A percentile compares a stretch with the other conserved stretches of the same genome.
phyloP scores from a whole-genome alignment of 2,113 vertebrate genomes.

The Petrocephalus zakoni region DNA sequence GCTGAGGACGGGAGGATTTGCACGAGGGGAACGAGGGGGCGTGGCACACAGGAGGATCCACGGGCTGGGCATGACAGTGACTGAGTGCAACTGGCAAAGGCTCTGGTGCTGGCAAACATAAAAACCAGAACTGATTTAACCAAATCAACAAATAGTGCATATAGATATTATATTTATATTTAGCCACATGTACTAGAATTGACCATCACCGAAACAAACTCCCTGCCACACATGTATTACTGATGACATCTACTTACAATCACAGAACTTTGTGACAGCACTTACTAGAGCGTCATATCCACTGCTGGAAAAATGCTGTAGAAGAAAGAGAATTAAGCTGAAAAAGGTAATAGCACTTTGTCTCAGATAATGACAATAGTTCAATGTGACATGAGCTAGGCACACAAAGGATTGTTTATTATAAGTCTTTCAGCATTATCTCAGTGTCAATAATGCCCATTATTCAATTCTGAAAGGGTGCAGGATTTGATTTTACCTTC shows the following conservation, averaged over 20 bases:
- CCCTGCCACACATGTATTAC: background rate
- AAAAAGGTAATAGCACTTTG: background rate
- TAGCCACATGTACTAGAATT: background rate
- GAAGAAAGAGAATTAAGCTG: no score
- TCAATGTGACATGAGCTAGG: background rate
- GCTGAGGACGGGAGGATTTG: no score
- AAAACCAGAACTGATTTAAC: background rate
- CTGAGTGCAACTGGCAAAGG: background rate
- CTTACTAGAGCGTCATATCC: background rate
- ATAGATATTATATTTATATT: background rate
- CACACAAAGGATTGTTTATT: background rate
- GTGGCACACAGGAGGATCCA: no score
- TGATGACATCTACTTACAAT: background rate
- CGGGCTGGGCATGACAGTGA: no score
- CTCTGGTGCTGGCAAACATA: background rate
- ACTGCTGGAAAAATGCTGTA: background rate
- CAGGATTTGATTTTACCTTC: background rate
- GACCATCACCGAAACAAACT: background rate
- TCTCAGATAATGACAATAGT: background rate
- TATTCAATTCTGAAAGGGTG: background rate
- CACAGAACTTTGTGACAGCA: background rate
- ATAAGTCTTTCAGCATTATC: background rate
- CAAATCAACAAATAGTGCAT: background rate
- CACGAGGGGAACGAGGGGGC: no score
- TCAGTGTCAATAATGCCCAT: background rate